Conservation (phyloP, 2,888 invertebrate genomes). For the Terebella lapidaria region DNA sequence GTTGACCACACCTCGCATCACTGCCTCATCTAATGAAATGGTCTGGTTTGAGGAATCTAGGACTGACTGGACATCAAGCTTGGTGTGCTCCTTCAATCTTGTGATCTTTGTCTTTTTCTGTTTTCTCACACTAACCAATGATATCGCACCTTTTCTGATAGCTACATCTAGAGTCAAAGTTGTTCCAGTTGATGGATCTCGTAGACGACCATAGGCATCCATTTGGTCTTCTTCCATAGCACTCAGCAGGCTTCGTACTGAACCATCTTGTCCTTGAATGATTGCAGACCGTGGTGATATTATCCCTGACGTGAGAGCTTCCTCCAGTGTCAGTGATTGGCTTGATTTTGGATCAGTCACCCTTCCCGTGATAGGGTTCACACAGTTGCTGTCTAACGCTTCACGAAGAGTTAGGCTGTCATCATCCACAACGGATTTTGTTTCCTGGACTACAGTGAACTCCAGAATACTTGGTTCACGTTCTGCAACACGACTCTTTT, state of each 20-base stretch:
- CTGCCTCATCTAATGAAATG: constrained; percentile 63
- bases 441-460: background rate
- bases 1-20: constrained; percentile 70
- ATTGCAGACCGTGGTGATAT: constrained; percentile 31
- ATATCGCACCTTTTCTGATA: constrained; percentile 64
- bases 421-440: background rate
- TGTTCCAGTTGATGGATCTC: constrained; percentile 63
- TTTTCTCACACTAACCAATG: no score
- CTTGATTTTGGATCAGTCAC: constrained; percentile 74
- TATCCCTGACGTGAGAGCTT: constrained; percentile 62
- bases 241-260: constrained; percentile 20
- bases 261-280: constrained; percentile 27
- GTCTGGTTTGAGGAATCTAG: constrained; percentile 70
- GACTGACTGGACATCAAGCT: constrained; percentile 37
- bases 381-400: constrained; percentile 59
- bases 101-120: constrained; percentile 32
- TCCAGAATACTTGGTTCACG: background rate
- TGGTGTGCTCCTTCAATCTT: constrained; percentile 36
- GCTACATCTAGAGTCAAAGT: constrained; percentile 87
- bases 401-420: constrained; percentile 53
- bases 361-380: constrained; percentile 73
- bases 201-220: constrained; percentile 36
- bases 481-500: background rate
- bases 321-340: constrained; percentile 72
- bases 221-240: constrained; percentile 37